phyloP scores from a whole-genome alignment of 2,797 vertebrate species.

The Sebastes hubbsi region DNA sequence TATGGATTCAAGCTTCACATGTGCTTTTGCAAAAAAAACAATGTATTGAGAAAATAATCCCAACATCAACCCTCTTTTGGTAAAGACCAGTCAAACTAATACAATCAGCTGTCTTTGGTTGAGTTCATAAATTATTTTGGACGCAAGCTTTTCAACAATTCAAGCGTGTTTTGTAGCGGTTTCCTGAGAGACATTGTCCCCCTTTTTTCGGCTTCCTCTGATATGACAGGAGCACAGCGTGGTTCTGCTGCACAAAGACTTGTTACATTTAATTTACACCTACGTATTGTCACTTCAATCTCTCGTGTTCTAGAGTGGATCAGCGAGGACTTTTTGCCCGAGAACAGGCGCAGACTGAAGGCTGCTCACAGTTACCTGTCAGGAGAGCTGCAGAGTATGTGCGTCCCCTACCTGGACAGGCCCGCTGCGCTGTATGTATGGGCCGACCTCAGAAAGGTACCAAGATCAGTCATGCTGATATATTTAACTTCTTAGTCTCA shows the following conservation, averaged over 20 bases:
- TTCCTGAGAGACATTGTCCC: neutral
- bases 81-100: neutral
- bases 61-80: neutral
- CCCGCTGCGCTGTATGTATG: conserved; percentile 91
- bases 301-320: conserved; percentile 88
- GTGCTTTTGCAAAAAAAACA: neutral
- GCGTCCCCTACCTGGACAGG: conserved; percentile 88
- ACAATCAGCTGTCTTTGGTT: neutral
- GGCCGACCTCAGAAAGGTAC: conserved; percentile 94
- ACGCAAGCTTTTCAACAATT: neutral
- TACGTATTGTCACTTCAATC: conserved; percentile 1
- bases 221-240: conserved; percentile 9
- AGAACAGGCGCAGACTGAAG: conserved; percentile 88
- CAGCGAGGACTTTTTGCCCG: conserved; percentile 86
- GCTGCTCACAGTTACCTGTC: conserved; percentile 87
- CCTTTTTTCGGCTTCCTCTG: neutral
- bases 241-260: conserved; percentile 6
- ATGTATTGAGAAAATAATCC: neutral
- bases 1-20: conserved; percentile 54
- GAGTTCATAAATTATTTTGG: neutral
- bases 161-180: neutral
- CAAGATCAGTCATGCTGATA: neutral
- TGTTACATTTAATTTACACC: conserved; percentile 12
- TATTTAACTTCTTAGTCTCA: neutral
- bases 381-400: conserved; percentile 85